Evolutionary conservation across 2,113 vertebrate species (phyloP).

Genomic region (Columbina picui): DNA sequence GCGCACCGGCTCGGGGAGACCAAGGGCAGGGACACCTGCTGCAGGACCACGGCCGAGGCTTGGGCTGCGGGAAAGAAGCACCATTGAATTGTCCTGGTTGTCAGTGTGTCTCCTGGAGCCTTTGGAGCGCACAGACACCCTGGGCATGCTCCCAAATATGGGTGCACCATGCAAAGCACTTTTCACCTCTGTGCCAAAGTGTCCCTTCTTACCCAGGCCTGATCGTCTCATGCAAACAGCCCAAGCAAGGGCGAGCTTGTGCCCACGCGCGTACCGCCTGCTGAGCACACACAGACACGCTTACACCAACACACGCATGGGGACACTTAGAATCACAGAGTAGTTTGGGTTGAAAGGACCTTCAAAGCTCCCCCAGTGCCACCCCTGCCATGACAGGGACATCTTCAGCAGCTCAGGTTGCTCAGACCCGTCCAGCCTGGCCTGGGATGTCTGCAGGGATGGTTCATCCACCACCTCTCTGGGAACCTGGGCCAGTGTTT

Average conservation of each 20-base stretch:
- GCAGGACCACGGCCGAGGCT: not conserved
- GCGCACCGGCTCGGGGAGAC: not conserved
- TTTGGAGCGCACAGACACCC: not conserved
- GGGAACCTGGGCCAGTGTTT: too few relatives aligned
- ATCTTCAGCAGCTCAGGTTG: too few relatives aligned
- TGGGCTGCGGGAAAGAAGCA: not conserved
- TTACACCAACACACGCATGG: rapidly evolving
- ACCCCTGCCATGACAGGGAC: too few relatives aligned
- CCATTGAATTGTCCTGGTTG: rapidly evolving
- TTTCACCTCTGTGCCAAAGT: rapidly evolving
- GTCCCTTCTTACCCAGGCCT: not conserved
- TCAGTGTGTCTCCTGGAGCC: not conserved
- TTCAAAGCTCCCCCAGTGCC: too few relatives aligned
- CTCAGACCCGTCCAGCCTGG: too few relatives aligned
- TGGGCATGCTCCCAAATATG: not conserved
- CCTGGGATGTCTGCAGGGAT: too few relatives aligned
- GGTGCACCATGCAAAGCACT: rapidly evolving
- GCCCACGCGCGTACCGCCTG: not conserved
- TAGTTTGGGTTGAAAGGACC: too few relatives aligned
- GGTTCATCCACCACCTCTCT: too few relatives aligned
- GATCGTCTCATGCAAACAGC: rapidly evolving
- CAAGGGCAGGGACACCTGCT: slow-evolving; percentile 36
- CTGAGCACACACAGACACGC: not conserved
- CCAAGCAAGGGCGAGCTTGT: not conserved
- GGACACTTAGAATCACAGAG: too few relatives aligned